phyloP scores from a whole-genome alignment of 2,113 vertebrate genomes.

The Tyto alba region DNA sequence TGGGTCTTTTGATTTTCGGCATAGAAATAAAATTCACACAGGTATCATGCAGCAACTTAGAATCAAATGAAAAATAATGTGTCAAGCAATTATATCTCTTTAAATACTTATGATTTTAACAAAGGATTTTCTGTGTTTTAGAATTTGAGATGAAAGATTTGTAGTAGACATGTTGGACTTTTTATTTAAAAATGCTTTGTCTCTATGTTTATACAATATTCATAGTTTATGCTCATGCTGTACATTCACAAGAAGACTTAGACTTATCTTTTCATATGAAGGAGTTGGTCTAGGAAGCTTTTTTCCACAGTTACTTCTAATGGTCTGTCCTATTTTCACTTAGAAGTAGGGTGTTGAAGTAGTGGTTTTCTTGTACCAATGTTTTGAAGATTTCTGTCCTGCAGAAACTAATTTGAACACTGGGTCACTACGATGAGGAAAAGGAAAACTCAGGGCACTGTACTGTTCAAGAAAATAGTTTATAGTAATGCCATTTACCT shows the following conservation, averaged over 20 bases:
- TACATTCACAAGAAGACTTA: not conserved
- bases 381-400: not conserved
- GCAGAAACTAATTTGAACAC: not conserved
- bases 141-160: not conserved
- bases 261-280: not conserved
- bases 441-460: not conserved
- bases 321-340: not conserved
- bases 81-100: not conserved
- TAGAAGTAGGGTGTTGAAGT: not conserved
- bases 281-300: not conserved
- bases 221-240: not conserved
- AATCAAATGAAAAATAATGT: not conserved
- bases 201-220: not conserved
- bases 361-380: not conserved
- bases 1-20: not conserved
- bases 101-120: not conserved
- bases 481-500: not conserved
- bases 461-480: not conserved
- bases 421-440: not conserved
- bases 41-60: not conserved
- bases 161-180: not conserved
- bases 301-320: not conserved
- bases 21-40: not conserved
- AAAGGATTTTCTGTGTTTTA: not conserved
- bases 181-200: not conserved